These are phyloP conservation scores for Agelaius phoeniceus DNA, from an alignment of 2,113 vertebrate species.

Conservation along the genomic window DNA sequence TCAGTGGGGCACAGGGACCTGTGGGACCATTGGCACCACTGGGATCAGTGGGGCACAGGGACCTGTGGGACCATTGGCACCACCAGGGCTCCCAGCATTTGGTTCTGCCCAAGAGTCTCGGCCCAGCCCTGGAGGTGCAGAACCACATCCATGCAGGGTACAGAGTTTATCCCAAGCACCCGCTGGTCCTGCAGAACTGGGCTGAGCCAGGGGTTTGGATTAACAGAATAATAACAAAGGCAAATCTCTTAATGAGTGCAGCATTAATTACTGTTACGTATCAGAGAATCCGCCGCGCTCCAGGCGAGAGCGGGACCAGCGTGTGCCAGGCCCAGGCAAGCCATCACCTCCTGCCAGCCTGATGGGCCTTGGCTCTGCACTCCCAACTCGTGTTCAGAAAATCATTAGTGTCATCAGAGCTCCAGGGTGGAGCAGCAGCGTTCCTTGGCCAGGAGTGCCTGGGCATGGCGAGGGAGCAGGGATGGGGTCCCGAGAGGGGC, in stretches of 20 bases:
- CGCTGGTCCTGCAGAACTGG: not conserved
- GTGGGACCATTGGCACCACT: not conserved
- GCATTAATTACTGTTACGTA: not conserved
- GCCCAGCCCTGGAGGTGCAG: not conserved
- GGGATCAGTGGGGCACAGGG: not conserved
- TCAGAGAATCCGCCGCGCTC: not conserved
- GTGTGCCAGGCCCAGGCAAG: not conserved
- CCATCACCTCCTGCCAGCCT: not conserved
- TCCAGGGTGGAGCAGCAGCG: not conserved
- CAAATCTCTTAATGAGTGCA: not conserved
- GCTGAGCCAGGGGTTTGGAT: not conserved
- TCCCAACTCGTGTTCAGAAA: not conserved
- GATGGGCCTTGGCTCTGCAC: not conserved
- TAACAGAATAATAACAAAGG: not conserved
- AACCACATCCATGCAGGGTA: fast-evolving
- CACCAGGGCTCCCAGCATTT: fast-evolving
- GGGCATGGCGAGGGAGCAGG: fast-evolving
- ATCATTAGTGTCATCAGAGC: slow-evolving; percentile 28
- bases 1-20: not conserved
- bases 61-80: fast-evolving
- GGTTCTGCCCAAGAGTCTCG: not conserved
- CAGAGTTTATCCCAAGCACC: not conserved
- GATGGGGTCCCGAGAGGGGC: fast-evolving
- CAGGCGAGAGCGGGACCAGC: not conserved
- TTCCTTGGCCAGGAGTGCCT: not conserved